Evolutionary conservation across 30 jellyfish, hydroid and myxozoan genomes (phyloP).

Genomic region (Aurelia aurita): DNA sequence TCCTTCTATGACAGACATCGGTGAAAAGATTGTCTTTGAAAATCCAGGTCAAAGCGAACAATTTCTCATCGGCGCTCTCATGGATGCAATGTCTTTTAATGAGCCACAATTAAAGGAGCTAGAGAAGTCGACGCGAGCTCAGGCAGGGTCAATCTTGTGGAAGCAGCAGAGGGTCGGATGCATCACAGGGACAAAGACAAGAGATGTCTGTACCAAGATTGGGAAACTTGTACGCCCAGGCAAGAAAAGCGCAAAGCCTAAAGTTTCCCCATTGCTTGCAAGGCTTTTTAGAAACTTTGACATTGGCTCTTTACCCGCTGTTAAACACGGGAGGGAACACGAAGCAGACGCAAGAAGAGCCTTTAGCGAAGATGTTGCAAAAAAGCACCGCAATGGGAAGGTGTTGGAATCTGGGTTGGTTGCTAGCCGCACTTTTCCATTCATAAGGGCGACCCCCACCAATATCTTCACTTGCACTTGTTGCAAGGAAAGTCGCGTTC

Average conservation of each 20-base stretch:
- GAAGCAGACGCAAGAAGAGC: constrained; percentile 32
- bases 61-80: background rate
- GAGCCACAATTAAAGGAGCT: background rate
- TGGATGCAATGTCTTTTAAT: background rate
- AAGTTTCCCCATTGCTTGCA: constrained; percentile 3
- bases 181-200: constrained; percentile 11
- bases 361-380: constrained; percentile 11
- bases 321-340: constrained; percentile 27
- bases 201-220: background rate
- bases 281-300: background rate
- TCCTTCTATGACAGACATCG: background rate
- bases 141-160: background rate
- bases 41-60: background rate
- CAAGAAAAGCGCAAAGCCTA: background rate
- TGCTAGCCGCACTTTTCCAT: background rate
- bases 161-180: constrained; percentile 16
- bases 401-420: constrained; percentile 1
- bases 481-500: background rate
- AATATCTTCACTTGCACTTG: constrained; percentile 20
- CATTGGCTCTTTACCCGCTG: constrained; percentile 8
- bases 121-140: background rate
- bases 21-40: background rate
- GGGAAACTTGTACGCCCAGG: background rate
- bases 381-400: constrained; percentile 1
- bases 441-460: constrained; percentile 19